Conservation (phyloP, 2,113 vertebrate genomes). For the Barbus barbus region DNA sequence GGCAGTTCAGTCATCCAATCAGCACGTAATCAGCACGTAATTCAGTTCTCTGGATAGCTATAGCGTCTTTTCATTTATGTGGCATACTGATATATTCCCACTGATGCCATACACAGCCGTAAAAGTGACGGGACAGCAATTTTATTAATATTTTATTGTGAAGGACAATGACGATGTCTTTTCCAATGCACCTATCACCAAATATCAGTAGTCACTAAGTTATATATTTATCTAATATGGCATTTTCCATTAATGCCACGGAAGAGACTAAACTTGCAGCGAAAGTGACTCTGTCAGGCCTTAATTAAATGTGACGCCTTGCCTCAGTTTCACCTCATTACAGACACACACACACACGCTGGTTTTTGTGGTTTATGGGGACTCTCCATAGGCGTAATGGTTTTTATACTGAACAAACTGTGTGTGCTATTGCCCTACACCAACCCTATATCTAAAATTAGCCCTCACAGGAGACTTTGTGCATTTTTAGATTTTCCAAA, state of each 20-base stretch:
- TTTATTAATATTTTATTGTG: slow-evolving; percentile 45
- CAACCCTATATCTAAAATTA: too few species aligned
- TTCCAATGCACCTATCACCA: slow-evolving; percentile 18
- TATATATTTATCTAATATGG: slow-evolving; percentile 9
- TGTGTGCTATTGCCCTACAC: too few species aligned
- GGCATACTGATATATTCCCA: slow-evolving; percentile 41
- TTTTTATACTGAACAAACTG: too few species aligned
- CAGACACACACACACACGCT: too few species aligned
- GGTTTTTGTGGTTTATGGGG: too few species aligned
- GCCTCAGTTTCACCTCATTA: slow-evolving; percentile 20
- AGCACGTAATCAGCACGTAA: not conserved
- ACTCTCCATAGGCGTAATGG: too few species aligned
- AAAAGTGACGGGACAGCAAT: slow-evolving; percentile 40
- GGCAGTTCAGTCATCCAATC: not conserved
- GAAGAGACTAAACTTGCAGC: not conserved
- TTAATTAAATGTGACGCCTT: slow-evolving; percentile 7
- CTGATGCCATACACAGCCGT: slow-evolving; percentile 45
- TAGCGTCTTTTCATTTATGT: slow-evolving; percentile 30
- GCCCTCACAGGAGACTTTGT: too few species aligned
- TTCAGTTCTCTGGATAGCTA: slow-evolving; percentile 27
- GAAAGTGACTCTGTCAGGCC: slow-evolving; percentile 9
- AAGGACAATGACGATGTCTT: slow-evolving; percentile 45
- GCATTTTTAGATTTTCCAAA: too few species aligned
- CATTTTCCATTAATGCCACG: not conserved
- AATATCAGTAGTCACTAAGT: slow-evolving; percentile 4